Percentiles rank a stretch among this genome's conserved stretches.
phyloP scores from a whole-genome alignment of 2,888 invertebrate species.

The Endotricha flammealis region DNA sequence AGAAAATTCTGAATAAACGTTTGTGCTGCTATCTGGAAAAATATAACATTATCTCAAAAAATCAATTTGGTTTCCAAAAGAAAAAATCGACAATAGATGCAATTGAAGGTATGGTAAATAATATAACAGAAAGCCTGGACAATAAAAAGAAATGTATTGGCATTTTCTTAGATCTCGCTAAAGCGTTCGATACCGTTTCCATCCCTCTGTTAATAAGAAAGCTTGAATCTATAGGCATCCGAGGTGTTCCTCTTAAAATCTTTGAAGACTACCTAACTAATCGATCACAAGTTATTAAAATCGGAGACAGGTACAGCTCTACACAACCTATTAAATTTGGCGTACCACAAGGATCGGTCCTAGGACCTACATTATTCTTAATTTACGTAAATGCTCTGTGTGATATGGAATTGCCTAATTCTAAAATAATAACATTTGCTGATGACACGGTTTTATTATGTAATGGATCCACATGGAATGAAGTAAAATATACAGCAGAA shows the following conservation, averaged over 20 bases:
- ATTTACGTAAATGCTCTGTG: not conserved
- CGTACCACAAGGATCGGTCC: not conserved
- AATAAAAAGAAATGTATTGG: conserved; percentile 11
- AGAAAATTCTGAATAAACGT: conserved; percentile 11
- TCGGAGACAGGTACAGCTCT: too few relatives aligned
- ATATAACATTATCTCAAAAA: conserved; percentile 9
- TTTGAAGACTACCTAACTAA: conserved; percentile 1
- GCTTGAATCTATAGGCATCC: conserved; percentile 12
- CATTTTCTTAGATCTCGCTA: conserved; percentile 14
- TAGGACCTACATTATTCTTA: not conserved
- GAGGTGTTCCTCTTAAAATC: conserved; percentile 4
- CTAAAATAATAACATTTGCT: not conserved
- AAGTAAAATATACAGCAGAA: too few relatives aligned
- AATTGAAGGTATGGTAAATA: conserved; percentile 7
- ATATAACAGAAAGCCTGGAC: conserved; percentile 11
- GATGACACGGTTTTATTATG: conserved; percentile 1
- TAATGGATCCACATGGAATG: too few relatives aligned
- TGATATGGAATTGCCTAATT: not conserved
- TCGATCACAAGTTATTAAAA: conserved; percentile 1
- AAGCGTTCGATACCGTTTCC: conserved; percentile 19
- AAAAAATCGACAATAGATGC: conserved; percentile 14
- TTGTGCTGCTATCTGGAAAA: conserved; percentile 13
- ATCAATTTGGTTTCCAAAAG: conserved; percentile 15
- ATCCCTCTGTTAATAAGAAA: conserved; percentile 9
- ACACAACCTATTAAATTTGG: not conserved